Base-by-base conservation (phyloP, 2,113 vertebrate genomes). In the Indicator maculatus region DNA sequence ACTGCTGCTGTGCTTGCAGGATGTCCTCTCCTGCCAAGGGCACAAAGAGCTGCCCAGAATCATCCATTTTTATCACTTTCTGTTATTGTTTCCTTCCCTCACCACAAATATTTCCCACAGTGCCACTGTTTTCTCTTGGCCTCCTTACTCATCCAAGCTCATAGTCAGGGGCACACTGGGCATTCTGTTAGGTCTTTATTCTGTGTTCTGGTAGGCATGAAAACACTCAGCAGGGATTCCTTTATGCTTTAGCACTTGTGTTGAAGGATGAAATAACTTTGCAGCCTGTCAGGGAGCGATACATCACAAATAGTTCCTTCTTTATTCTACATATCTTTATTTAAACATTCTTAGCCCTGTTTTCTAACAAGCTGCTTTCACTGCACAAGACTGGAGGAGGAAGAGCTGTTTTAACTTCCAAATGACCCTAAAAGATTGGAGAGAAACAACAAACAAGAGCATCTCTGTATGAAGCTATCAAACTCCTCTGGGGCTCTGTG, bases 51-150 rank as follows among this genome's bases (percentile, higher is more conserved):
- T 89, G 66, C 84, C 69, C 1, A 65, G 77, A 95, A 88, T 90
- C 66, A 79, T 63, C 88, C 92, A 59, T 86, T 96, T 93, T 90
- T 96, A 93, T 95, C 83, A 88, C 96, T 95, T 93, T 91, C 41
- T 8, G 16, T 95, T 94, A 91, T 91, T 95, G 90, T 95, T 84
- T 76, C 65, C 50, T 88, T 83, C 73, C 81, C 86, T 81, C 4
- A 0, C 94, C 85, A 72, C 70, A 90, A 88, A 83, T 41, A 82
- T 92, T 88, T 92, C 71, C 73, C 86, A 95, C 90, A 85, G 84
- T 78, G 83, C 80, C 78, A 75, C 95, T 79, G 45, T 84, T 93
- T 83, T 72, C 89, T 72, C 86, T 81, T 74, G 88, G 83, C 85
- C 93, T 88, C 76, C 65, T 96, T 92, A 44, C 66, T 94, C 92